Evolutionary conservation across 2,888 invertebrate genomes (phyloP), one percentile per base, ranked within the genome.

Genomic region (Hyppa rectilinea): DNA sequence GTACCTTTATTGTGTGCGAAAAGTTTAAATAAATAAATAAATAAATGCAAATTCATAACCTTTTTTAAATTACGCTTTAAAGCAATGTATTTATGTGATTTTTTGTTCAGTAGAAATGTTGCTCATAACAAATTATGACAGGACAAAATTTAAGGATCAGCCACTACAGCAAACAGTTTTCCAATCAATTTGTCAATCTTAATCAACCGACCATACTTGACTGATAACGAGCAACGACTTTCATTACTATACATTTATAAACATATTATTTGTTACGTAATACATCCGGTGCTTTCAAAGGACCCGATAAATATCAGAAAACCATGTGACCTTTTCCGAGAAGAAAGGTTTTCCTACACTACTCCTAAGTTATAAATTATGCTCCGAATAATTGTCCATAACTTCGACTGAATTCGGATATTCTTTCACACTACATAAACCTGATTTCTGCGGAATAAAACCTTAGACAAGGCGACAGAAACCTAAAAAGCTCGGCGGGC

Each of bases 361-460:
- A 63, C 45, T 71, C 34, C 20, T 20, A 63, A 56, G 47, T 71
- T 47, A 64, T 70, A 70, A 78, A 74, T 67, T 47, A 77, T 72
- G 20, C 40, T 62, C 26, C 38, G 14, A 77, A 77, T 79, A 76
- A 76, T 63, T 67, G 63, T 62, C 40, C 45, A 71, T 62, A 72
- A 58, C 40, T 81, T 78, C 50, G 26, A 72, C 53, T 14, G 60
- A 61, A 71, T 52, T 68, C 50, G 12, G 50, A 62, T 47, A 70
- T 71, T 71, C 67, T 64, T 66, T 81, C 58, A 77, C 72, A 72
- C 63, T 69, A 69, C 65, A 73, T 80, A 64, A 79, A 73, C 56
- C 68, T 61, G 38, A 73, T 73, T n/a, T 53, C 38, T 10, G 9
- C 10, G 40, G 47, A 56, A 43, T 58, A 59, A 75, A 66, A 59